Percentiles rank a stretch among this genome's conserved stretches.
Conservation (phyloP, 30 jellyfish, hydroid and myxozoan genomes). For the Rhopilema esculentum region DNA sequence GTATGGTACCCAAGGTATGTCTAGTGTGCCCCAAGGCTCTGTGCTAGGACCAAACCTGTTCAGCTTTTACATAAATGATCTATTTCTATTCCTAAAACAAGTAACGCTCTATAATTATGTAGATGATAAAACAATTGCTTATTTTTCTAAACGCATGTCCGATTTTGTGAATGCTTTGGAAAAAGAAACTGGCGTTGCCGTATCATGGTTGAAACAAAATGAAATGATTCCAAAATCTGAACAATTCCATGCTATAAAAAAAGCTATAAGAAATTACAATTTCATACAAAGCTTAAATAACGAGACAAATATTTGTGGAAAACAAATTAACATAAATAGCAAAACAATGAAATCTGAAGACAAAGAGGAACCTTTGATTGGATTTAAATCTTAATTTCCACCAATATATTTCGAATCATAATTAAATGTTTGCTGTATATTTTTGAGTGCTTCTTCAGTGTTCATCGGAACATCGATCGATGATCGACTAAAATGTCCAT, state of each 20-base stretch:
- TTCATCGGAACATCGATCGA: no score
- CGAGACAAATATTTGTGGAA: background rate
- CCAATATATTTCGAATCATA: no score
- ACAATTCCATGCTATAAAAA: slow-evolving; percentile 15
- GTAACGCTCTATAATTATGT: slow-evolving; percentile 8
- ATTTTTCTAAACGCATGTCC: slow-evolving; percentile 26
- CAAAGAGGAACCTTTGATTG: no score
- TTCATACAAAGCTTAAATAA: no score
- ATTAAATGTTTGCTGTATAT: no score
- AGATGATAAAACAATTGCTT: slow-evolving; percentile 33
- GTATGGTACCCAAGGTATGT: no score
- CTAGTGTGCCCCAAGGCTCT: slow-evolving; percentile 43
- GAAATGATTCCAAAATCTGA: slow-evolving; percentile 47
- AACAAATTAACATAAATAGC: background rate
- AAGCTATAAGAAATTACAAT: no score
- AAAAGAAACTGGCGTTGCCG: slow-evolving; percentile 21
- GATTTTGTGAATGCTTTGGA: slow-evolving; percentile 29
- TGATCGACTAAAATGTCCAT: no score
- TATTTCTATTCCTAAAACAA: slow-evolving; percentile 1
- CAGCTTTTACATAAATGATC: slow-evolving; percentile 6
- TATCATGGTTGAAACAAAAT: slow-evolving; percentile 30
- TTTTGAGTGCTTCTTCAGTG: no score
- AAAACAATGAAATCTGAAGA: no score
- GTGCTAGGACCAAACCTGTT: slow-evolving; percentile 34
- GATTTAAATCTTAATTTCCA: no score